phyloP scores from a whole-genome alignment of 35 echinoderm and acorn worm genomes.

The Anneissia japonica region DNA sequence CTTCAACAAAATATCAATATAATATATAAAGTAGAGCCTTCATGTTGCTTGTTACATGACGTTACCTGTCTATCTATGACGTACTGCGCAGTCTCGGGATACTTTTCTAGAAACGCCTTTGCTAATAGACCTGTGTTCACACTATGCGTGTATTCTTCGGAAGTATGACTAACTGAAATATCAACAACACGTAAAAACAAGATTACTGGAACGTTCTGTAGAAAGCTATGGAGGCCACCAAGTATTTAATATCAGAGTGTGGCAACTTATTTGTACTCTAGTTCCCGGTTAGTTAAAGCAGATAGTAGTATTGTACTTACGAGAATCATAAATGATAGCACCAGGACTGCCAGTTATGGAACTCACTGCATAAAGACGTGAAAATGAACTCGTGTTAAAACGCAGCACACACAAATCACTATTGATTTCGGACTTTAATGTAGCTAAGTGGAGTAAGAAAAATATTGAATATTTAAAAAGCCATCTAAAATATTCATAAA shows the following conservation, averaged over 20 bases:
- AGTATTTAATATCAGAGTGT: not conserved
- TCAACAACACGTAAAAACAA: not conserved
- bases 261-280: not conserved
- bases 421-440: not conserved
- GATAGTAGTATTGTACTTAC: conserved; percentile 24
- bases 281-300: too few relatives aligned
- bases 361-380: conserved; percentile 40
- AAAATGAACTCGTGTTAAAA: conserved; percentile 35
- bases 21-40: too few relatives aligned
- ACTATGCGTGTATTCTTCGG: conserved; percentile 37
- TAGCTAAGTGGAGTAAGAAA: not conserved
- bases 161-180: conserved; percentile 22
- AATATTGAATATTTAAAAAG: too few relatives aligned
- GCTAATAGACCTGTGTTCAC: conserved; percentile 66
- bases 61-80: not conserved
- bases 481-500: too few relatives aligned
- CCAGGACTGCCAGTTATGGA: conserved; percentile 49
- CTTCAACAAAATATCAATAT: too few relatives aligned
- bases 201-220: not conserved
- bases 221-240: too few relatives aligned
- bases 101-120: conserved; percentile 42
- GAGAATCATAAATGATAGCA: conserved; percentile 49
- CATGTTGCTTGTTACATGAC: not conserved
- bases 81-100: conserved; percentile 22
- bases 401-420: conserved; percentile 63